phyloP scores from a whole-genome alignment of 2,888 invertebrate genomes.

The Thumatha senex region DNA sequence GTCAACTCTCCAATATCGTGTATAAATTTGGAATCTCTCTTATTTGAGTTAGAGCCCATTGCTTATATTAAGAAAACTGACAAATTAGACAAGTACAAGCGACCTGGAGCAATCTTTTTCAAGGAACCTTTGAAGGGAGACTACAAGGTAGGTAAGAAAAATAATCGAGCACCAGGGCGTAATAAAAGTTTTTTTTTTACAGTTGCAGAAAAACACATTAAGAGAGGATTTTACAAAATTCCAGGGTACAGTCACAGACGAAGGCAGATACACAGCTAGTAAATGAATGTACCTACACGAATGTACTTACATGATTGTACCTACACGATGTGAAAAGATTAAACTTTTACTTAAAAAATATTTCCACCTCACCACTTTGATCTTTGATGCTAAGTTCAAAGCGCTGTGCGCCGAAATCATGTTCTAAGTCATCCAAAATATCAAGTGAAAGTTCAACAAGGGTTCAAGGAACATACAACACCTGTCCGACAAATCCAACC shows the following conservation, averaged over 20 bases:
- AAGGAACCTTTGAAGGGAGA: too few relatives aligned
- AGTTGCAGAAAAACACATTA: too few relatives aligned
- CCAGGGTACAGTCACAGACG: too few relatives aligned
- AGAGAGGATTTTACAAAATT: too few relatives aligned
- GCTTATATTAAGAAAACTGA: neutral
- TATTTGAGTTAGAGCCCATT: slow-evolving; percentile 17
- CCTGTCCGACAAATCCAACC: slow-evolving; percentile 19
- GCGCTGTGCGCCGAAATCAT: slow-evolving; percentile 1
- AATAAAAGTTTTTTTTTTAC: too few relatives aligned
- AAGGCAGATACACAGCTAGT: too few relatives aligned
- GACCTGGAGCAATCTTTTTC: too few relatives aligned
- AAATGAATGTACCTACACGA: too few relatives aligned
- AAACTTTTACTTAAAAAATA: neutral
- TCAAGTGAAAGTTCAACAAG: slow-evolving; percentile 9
- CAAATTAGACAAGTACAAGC: neutral
- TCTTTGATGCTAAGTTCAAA: neutral
- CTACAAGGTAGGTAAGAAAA: too few relatives aligned
- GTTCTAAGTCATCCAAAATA: slow-evolving; percentile 16
- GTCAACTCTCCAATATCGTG: slow-evolving; percentile 35
- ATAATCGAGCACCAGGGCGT: too few relatives aligned
- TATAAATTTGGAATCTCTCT: slow-evolving; percentile 31
- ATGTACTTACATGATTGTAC: too few relatives aligned
- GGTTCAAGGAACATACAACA: slow-evolving; percentile 7
- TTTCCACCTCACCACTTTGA: neutral
- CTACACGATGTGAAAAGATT: too few relatives aligned